A percentile compares a stretch with the other conserved stretches of the same genome.
Conservation (phyloP, 2,113 vertebrate genomes). For the Hippocampus comes region DNA sequence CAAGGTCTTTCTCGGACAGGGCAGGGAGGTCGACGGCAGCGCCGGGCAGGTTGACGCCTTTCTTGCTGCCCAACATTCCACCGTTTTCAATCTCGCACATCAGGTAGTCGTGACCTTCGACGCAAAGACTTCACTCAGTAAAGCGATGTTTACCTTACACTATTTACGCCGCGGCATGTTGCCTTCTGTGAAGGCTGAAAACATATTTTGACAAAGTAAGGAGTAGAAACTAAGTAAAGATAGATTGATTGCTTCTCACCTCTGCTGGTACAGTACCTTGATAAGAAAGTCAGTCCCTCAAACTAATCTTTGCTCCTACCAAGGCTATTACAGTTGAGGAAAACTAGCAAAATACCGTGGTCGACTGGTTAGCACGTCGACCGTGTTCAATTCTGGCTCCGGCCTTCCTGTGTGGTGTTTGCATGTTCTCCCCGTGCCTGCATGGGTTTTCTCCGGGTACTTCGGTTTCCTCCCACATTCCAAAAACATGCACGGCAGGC, state of each 20-base stretch:
- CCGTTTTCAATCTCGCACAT: conserved; percentile 88
- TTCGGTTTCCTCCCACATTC: too few species aligned
- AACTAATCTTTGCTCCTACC: neutral
- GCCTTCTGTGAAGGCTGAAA: neutral
- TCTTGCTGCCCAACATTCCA: conserved; percentile 90
- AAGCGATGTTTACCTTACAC: neutral
- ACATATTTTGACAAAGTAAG: neutral
- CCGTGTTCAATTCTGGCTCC: too few species aligned
- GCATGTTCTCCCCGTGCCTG: too few species aligned
- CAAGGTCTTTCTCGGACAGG: conserved; percentile 88
- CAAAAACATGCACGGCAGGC: too few species aligned
- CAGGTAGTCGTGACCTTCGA: conserved; percentile 78
- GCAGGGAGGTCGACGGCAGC: conserved; percentile 92
- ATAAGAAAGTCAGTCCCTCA: neutral
- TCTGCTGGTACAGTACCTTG: neutral
- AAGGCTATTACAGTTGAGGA: neutral
- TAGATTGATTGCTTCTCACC: neutral
- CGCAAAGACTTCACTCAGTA: neutral
- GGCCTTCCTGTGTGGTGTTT: too few species aligned
- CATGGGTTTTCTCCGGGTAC: too few species aligned
- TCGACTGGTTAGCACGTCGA: too few species aligned
- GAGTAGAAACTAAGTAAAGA: neutral
- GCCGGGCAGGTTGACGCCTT: conserved; percentile 92
- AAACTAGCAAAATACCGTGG: too few species aligned
- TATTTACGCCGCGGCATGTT: neutral